Conservation (phyloP, 1,140 invertebrate genomes). For the Achatina immaculata region DNA sequence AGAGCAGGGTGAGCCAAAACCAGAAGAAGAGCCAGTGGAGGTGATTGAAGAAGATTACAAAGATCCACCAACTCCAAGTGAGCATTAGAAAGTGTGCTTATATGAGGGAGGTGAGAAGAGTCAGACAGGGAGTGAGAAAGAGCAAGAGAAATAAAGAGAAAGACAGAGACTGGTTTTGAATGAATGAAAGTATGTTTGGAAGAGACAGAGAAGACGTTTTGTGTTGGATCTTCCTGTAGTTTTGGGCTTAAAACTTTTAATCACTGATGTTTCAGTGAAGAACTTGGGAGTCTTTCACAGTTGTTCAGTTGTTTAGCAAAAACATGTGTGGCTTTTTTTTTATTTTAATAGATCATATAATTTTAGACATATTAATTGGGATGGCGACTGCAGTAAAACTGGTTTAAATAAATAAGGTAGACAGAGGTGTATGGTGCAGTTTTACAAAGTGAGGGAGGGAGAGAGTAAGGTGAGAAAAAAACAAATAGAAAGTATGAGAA, state of each 20-base stretch:
- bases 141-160: too few relatives aligned
- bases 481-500: too few relatives aligned
- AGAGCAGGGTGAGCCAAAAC: background rate
- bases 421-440: too few relatives aligned
- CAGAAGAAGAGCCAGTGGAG: conserved; percentile 48
- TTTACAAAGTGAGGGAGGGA: too few relatives aligned
- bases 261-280: background rate
- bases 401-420: too few relatives aligned
- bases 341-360: background rate
- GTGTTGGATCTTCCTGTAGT: background rate
- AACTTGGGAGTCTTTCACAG: background rate
- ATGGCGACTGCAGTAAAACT: too few relatives aligned
- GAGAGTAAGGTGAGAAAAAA: too few relatives aligned
- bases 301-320: background rate
- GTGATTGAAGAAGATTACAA: conserved; percentile 50
- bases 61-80: conserved; percentile 53
- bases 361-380: background rate
- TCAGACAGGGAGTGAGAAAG: too few relatives aligned
- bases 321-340: background rate
- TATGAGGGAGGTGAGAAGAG: background rate
- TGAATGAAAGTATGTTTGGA: background rate
- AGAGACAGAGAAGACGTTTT: background rate
- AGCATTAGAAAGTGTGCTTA: background rate
- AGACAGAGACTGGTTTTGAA: background rate
- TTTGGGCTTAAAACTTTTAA: background rate